These are phyloP conservation scores for Gymnocheta viridis DNA, from an alignment of 2,888 invertebrate species.

Conservation along the genomic window DNA sequence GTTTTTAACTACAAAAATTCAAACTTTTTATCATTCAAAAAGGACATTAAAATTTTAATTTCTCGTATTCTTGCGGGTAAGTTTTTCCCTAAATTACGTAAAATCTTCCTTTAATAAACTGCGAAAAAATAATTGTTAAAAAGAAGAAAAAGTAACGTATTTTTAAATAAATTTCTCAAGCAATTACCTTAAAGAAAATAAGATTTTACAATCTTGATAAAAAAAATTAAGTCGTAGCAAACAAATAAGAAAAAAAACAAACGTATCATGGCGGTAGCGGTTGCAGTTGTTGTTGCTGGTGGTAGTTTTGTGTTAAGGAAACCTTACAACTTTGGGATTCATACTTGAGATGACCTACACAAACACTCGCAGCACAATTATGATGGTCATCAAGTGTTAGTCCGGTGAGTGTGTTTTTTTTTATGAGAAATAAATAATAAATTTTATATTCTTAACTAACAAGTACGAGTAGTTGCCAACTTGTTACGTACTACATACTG, in stretches of 20 bases:
- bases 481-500: slow-evolving; percentile 44
- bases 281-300: slow-evolving; percentile 23
- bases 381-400: slow-evolving; percentile 63
- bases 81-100: slow-evolving; percentile 27
- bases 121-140: slow-evolving; percentile 9
- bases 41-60: slow-evolving; percentile 58
- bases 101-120: slow-evolving; percentile 47
- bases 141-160: slow-evolving; percentile 62
- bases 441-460: slow-evolving; percentile 5
- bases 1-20: neutral
- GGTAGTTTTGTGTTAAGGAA: slow-evolving; percentile 47
- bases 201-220: slow-evolving; percentile 68
- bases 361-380: slow-evolving; percentile 44
- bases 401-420: neutral
- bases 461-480: slow-evolving; percentile 22
- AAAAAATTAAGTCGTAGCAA: slow-evolving; percentile 39
- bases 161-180: slow-evolving; percentile 65
- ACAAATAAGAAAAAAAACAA: slow-evolving; percentile 24
- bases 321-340: slow-evolving; percentile 51
- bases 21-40: slow-evolving; percentile 12
- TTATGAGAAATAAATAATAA: slow-evolving; percentile 31
- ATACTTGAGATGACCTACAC: slow-evolving; percentile 28
- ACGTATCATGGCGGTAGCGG: slow-evolving; percentile 46
- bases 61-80: slow-evolving; percentile 10
- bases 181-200: slow-evolving; percentile 59